Evolutionary conservation across 2,888 invertebrate species (phyloP).

Genomic region (Gisinianus flammeolus): DNA sequence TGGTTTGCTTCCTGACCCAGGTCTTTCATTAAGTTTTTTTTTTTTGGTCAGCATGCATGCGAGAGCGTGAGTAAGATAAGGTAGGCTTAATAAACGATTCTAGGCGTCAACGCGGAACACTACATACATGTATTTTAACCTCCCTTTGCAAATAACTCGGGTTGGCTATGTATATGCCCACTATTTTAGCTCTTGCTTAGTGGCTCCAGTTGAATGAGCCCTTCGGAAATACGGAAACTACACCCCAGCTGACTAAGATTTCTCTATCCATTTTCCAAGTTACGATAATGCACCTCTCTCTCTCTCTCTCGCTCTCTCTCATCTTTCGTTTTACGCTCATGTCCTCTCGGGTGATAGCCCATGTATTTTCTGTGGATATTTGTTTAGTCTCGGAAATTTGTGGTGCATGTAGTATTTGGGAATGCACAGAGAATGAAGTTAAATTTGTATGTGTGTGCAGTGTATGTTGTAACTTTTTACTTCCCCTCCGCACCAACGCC

Average conservation of each 20-base stretch:
- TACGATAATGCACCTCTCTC: background rate
- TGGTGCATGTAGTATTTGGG: constrained; percentile 9
- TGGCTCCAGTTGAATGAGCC: background rate
- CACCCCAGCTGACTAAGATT: background rate
- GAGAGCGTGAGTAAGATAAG: constrained; percentile 20
- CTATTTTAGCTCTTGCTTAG: background rate
- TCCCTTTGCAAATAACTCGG: constrained; percentile 18
- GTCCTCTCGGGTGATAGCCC: background rate
- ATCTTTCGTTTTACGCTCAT: background rate
- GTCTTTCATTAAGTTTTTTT: constrained; percentile 54
- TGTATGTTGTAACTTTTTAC: constrained; percentile 5
- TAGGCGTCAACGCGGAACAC: constrained; percentile 41
- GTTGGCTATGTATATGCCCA: background rate
- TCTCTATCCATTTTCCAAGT: constrained; percentile 10
- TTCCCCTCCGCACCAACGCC: constrained; percentile 20
- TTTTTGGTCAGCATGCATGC: constrained; percentile 23
- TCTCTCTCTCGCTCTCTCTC: background rate
- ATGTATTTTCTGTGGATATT: background rate
- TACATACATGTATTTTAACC: background rate
- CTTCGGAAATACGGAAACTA: background rate
- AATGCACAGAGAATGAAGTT: background rate
- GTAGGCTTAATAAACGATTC: constrained; percentile 43
- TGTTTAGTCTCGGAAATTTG: background rate
- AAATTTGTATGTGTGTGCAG: constrained; percentile 1
- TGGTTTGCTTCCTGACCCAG: constrained; percentile 53